phyloP scores from a whole-genome alignment of 1,140 invertebrate species.

The Mactra quadrangularis region DNA sequence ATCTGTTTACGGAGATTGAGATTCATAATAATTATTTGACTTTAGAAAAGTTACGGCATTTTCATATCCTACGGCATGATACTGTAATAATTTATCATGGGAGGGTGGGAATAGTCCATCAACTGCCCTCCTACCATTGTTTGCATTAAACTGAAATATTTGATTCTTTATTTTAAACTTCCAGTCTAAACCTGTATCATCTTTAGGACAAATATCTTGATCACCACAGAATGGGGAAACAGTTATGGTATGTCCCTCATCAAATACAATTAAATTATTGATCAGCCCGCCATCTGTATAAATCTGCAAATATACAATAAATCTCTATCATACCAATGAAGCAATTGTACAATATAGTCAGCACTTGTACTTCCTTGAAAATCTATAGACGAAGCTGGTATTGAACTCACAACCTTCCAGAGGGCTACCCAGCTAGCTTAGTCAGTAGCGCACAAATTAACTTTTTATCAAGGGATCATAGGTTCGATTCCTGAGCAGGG shows the following conservation, averaged over 20 bases:
- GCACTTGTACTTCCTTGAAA: background rate
- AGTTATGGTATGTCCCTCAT: conserved; percentile 81
- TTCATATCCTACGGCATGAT: conserved; percentile 81
- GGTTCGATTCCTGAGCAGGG: too few relatives aligned
- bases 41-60: conserved; percentile 82
- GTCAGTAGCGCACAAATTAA: too few relatives aligned
- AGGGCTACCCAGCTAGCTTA: too few relatives aligned
- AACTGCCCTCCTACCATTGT: conserved; percentile 80
- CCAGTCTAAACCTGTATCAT: conserved; percentile 64
- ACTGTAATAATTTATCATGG: conserved; percentile 73
- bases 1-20: too few relatives aligned
- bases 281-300: conserved; percentile 84
- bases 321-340: background rate
- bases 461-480: too few relatives aligned
- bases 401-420: too few relatives aligned
- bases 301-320: conserved; percentile 73
- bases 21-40: too few relatives aligned
- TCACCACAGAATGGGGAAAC: conserved; percentile 82
- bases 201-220: conserved; percentile 78
- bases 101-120: conserved; percentile 83
- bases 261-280: conserved; percentile 82
- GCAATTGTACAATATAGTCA: background rate
- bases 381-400: background rate
- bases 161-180: conserved; percentile 72
- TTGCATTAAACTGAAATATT: conserved; percentile 80